Base-by-base conservation (phyloP, 2,888 invertebrate genomes). In the Protonemura montana region DNA sequence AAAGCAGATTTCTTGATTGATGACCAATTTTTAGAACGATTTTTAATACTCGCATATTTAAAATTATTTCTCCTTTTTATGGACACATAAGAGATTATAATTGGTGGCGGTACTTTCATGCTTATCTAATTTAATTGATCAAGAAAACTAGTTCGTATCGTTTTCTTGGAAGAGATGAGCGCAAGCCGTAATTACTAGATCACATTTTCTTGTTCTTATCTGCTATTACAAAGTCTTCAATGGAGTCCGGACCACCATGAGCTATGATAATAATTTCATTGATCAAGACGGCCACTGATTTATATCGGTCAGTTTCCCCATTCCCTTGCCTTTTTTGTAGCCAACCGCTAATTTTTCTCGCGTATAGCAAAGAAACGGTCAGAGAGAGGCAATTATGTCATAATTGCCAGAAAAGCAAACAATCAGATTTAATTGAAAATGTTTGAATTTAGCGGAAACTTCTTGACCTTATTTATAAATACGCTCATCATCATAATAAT, bases 351-450 rank as follows among this genome's bases (percentile, higher is more conserved):
- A 1, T 3, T 28, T 26, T 29, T n/a, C n/a, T 5, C 77, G 77
- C n/a, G 1, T 6, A 78, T 28, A 25, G 78, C 10, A 13, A 26
- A 25, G 6, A 77, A n/a, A n/a, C 26, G 77, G 26, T 27, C 27
- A 6, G 27, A 78, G 29, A 25, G 27, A 3, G 29, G 13, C 13
- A 3, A 2, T 28, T 7, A 78, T 29, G 7, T 78, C 27, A 78
- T 78, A 78, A 25, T 29, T 27, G 29, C 78, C 29, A 78, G 27
- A 78, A 78, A 10, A 78, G 16, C 78, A 78, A 13, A 78, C 27
- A 78, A 78, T 78, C 78, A 78, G 78, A 13, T 78, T 29, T 78
- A 29, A 78, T 78, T 78, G 77, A 77, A 80, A 80, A 80, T 28
- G 28, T 81, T 81, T 7, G 29, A 30, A 29, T 81, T 30, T 81